phyloP scores from a whole-genome alignment of 2,888 invertebrate species.

The Dyspetes luteomarginatus region DNA sequence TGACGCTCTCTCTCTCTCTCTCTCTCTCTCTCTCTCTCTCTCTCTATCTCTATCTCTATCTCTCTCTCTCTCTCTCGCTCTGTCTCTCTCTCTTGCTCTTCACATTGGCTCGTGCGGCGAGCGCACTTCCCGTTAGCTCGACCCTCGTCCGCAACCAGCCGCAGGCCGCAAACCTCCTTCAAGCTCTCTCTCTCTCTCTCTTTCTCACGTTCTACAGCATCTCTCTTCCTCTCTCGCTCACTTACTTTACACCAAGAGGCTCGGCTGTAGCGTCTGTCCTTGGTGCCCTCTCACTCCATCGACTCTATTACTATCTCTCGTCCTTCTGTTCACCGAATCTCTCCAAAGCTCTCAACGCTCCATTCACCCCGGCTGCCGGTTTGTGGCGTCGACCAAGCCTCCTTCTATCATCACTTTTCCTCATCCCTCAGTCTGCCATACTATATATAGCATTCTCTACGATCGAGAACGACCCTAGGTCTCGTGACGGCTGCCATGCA shows the following conservation, averaged over 20 bases:
- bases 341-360: constrained; percentile 44
- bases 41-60: constrained; percentile 4
- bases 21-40: constrained; percentile 25
- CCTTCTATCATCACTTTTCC: constrained; percentile 26
- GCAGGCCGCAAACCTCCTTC: constrained; percentile 76
- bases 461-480: constrained; percentile 7
- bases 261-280: constrained; percentile 11
- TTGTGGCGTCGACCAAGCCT: constrained; percentile 41
- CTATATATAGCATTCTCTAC: neutral
- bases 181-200: constrained; percentile 45
- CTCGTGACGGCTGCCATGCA: constrained; percentile 2
- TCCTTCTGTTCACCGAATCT: constrained; percentile 39
- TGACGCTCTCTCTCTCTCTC: constrained; percentile 26
- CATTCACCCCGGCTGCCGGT: constrained; percentile 32
- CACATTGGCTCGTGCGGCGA: constrained; percentile 73
- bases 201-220: constrained; percentile 13
- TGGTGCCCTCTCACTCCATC: constrained; percentile 42
- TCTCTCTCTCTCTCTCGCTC: constrained; percentile 30
- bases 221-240: neutral
- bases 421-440: constrained; percentile 5
- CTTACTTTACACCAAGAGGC: neutral
- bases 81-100: constrained; percentile 18
- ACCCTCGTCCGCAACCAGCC: constrained; percentile 76
- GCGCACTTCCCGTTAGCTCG: constrained; percentile 77
- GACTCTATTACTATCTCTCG: constrained; percentile 29